phyloP scores from a whole-genome alignment of 2,113 vertebrate species.

The Xenopus laevis region DNA sequence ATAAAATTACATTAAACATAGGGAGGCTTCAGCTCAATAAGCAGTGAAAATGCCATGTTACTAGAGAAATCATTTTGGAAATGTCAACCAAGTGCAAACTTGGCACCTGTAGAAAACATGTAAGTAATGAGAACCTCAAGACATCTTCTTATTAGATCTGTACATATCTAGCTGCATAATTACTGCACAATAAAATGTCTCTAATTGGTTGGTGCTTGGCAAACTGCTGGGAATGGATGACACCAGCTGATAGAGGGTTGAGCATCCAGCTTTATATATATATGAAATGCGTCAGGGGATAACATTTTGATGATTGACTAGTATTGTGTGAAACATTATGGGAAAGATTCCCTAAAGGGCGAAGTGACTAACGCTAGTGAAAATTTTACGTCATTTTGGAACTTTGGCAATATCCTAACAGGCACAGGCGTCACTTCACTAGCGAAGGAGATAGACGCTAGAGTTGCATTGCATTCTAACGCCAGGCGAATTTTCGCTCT shows the following conservation, averaged over 20 bases:
- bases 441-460: too few species aligned
- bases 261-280: too few species aligned
- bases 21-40: background rate
- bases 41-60: background rate
- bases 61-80: constrained; percentile 22
- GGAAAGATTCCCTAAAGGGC: too few species aligned
- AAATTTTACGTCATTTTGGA: too few species aligned
- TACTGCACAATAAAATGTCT: constrained; percentile 23
- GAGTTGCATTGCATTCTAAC: too few species aligned
- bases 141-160: constrained; percentile 30
- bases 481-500: too few species aligned
- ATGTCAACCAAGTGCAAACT: constrained; percentile 22
- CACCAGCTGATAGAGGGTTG: background rate
- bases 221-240: constrained; percentile 29
- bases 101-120: constrained; percentile 21
- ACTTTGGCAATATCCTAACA: too few species aligned
- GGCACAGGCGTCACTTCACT: too few species aligned
- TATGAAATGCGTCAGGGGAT: constrained; percentile 19
- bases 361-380: too few species aligned
- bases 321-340: constrained; percentile 26
- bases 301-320: constrained; percentile 41
- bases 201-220: constrained; percentile 12
- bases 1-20: too few species aligned
- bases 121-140: constrained; percentile 41
- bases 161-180: constrained; percentile 33